Percentiles rank a stretch among this genome's conserved stretches.
phyloP scores from a whole-genome alignment of 2,888 invertebrate species.

The Dryobota labecula region DNA sequence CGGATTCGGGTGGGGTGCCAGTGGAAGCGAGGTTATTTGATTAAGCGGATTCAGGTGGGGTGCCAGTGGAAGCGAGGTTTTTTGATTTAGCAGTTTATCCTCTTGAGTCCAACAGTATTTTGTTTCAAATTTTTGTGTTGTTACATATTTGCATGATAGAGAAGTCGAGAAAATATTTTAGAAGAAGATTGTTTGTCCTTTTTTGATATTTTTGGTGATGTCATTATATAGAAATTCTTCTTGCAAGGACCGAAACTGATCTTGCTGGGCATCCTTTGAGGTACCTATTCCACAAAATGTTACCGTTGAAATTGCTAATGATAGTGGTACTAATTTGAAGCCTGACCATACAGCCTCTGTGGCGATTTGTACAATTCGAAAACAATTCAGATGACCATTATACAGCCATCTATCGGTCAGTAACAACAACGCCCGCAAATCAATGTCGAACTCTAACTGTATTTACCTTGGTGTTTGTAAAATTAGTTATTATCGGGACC shows the following conservation, averaged over 20 bases:
- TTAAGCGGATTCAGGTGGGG: constrained; percentile 27
- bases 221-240: background rate
- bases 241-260: background rate
- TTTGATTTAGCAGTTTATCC: background rate
- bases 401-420: too few species aligned
- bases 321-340: background rate
- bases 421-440: too few species aligned
- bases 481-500: too few species aligned
- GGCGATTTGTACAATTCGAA: background rate
- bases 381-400: background rate
- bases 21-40: background rate
- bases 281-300: background rate
- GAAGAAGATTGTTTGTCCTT: background rate
- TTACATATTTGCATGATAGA: background rate
- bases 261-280: background rate
- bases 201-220: background rate
- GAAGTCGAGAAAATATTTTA: background rate
- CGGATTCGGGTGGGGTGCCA: constrained; percentile 30
- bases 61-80: background rate
- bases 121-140: background rate
- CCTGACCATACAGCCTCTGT: background rate
- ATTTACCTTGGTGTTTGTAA: too few species aligned
- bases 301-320: background rate
- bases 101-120: background rate
- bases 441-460: too few species aligned